Evolutionary conservation across 2,113 vertebrate species (phyloP), one percentile per base, ranked within the genome.

Genomic region (Rostratula benghalensis): DNA sequence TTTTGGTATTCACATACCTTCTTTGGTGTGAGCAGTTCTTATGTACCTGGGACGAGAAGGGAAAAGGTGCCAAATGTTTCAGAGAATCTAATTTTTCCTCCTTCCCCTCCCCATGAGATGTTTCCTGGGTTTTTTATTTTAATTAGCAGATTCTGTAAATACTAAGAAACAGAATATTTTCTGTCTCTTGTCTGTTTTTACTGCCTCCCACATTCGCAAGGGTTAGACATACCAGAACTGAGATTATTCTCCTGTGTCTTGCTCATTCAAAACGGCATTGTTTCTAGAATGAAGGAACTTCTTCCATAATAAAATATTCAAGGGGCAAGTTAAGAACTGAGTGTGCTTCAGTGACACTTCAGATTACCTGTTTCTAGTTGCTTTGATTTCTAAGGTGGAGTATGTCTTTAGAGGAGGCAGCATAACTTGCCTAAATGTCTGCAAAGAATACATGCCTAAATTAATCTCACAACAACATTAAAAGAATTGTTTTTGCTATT

Each of bases 1-100:
- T 54, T 35, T 43, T 33, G 6, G 53, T 51, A 46, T 50, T 61
- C 24, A 1, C 0, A 0, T 54, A 4, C 46, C 27, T 30, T 18
- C 22, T 73, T 57, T 86, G 71, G 50, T 11, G 2, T 3, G 4
- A 43, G 65, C 35, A 28, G 39, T 27, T 46, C 63, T 61, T 35
- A 1, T 1, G 4, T 3, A 17, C 35, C 70, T 46, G 51, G 39
- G 45, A 69, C 35, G 56, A 70, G 39, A 82, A 57, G 22, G 50
- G 33, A 37, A 22, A 48, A 74, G 19, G 27, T 57, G 13, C 20
- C 14, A 25, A 31, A 22, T 54, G 57, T 57, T 76, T 48, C 37
- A 54, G 39, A 46, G 57, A 57, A 65, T 57, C n/a, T 7, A 4
- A 0, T 84, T 88, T 83, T 28, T 30, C 10, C 18, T 5, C 39